A percentile compares a stretch with the other conserved stretches of the same genome.
Conservation (phyloP, 2,797 vertebrate species). For the Prionace glauca region DNA sequence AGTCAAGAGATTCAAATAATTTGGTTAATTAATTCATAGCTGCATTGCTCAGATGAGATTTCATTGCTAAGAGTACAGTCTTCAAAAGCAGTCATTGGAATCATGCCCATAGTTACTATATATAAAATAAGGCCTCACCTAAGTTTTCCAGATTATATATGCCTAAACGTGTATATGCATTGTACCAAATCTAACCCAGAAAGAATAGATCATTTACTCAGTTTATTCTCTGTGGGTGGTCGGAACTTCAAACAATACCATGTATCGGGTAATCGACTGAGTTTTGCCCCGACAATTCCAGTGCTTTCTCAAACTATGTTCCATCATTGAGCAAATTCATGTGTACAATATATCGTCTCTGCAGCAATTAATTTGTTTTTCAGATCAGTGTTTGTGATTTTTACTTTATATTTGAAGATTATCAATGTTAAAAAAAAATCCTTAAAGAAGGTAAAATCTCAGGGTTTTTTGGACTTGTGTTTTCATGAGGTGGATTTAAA, state of each 20-base stretch:
- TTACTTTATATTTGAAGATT: neutral
- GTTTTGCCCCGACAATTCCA: neutral
- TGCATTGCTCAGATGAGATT: neutral
- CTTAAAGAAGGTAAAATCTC: neutral
- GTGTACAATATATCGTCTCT: too few species aligned
- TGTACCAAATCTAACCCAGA: neutral
- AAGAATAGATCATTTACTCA: neutral
- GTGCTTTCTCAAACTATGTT: neutral
- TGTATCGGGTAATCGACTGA: neutral
- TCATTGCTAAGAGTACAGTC: neutral
- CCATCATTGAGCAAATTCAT: neutral
- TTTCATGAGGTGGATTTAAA: neutral
- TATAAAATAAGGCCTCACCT: neutral
- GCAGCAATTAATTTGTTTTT: neutral
- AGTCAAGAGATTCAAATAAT: neutral
- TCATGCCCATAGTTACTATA: neutral
- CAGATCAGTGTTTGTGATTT: neutral
- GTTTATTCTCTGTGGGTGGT: neutral
- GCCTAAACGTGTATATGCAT: neutral
- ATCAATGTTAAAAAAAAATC: neutral
- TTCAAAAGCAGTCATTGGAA: neutral
- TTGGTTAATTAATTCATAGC: neutral
- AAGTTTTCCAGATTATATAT: neutral
- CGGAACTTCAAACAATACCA: neutral
- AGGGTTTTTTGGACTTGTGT: neutral